A percentile compares a stretch with the other conserved stretches of the same genome.
Conservation (phyloP, 2,888 invertebrate genomes). For the Aphodius granarius region DNA sequence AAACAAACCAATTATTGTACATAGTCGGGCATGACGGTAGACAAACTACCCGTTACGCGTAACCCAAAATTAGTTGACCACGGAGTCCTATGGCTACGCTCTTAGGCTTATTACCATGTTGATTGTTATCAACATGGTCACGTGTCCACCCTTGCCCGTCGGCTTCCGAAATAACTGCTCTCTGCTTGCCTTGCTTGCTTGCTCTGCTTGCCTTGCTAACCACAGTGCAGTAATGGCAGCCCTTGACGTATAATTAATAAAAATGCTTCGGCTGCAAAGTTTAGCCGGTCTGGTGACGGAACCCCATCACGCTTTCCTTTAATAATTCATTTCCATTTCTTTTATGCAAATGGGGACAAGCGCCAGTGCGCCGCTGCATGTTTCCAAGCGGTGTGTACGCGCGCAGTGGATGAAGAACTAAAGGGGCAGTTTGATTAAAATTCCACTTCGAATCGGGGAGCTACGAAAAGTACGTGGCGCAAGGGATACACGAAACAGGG, state of each 20-base stretch:
- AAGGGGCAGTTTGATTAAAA: slow-evolving; percentile 53
- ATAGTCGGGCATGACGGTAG: not conserved
- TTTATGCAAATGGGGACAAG: slow-evolving; percentile 44
- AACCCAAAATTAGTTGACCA: not conserved
- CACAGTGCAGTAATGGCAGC: not conserved
- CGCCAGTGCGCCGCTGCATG: slow-evolving; percentile 32
- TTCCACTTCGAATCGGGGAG: slow-evolving; percentile 43
- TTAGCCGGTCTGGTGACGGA: not conserved
- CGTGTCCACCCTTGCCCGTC: not conserved
- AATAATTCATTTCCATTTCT: slow-evolving; percentile 44
- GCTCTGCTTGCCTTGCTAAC: no score
- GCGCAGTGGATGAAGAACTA: slow-evolving; percentile 42
- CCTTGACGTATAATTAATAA: not conserved
- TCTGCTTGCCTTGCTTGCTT: no score
- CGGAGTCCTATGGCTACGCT: not conserved
- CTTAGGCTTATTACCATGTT: not conserved
- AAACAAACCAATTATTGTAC: not conserved
- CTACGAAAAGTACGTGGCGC: not conserved
- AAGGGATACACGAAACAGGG: not conserved
- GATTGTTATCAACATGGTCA: not conserved
- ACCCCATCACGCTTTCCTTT: slow-evolving; percentile 25
- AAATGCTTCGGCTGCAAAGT: not conserved
- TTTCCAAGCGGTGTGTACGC: slow-evolving; percentile 38
- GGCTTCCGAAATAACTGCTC: not conserved
- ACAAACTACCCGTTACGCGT: not conserved